A percentile compares a stretch with the other conserved stretches of the same genome.
Evolutionary conservation across 2,888 invertebrate species (phyloP).

Genomic region (Tetramorium bicarinatum): DNA sequence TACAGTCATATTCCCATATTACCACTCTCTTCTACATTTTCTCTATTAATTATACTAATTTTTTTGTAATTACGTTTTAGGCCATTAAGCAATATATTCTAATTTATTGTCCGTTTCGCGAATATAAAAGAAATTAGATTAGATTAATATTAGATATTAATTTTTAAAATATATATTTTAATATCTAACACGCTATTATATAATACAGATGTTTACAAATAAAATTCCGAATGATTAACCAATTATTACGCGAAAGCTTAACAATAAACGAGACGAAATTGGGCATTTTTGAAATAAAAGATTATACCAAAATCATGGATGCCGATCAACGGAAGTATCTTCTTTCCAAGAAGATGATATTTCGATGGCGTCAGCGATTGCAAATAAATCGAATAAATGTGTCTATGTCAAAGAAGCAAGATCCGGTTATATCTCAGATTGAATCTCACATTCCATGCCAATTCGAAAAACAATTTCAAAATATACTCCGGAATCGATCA

Average conservation of each 20-base stretch:
- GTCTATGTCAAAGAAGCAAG: neutral
- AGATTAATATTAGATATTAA: neutral
- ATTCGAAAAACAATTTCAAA: neutral
- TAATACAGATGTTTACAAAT: slow-evolving; percentile 34
- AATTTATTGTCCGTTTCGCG: neutral
- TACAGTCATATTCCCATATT: no score
- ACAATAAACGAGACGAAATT: neutral
- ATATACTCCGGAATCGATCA: neutral
- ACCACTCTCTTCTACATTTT: no score
- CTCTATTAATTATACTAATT: neutral
- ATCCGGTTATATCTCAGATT: neutral
- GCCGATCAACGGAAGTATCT: neutral
- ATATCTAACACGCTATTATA: neutral
- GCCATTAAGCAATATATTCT: neutral
- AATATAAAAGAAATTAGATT: neutral
- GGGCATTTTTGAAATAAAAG: neutral
- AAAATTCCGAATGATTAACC: slow-evolving; percentile 45
- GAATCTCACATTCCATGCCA: neutral
- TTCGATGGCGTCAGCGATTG: neutral
- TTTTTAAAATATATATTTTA: slow-evolving; percentile 3
- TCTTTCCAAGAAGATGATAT: neutral
- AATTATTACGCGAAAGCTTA: slow-evolving; percentile 2
- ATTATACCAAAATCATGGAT: neutral
- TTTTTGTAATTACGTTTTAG: neutral
- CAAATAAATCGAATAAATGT: neutral